Percentiles rank a stretch among this genome's conserved stretches.
These are phyloP conservation scores for Platycnemis pennipes DNA, from an alignment of 2,888 invertebrate genomes.

Conservation along the genomic window DNA sequence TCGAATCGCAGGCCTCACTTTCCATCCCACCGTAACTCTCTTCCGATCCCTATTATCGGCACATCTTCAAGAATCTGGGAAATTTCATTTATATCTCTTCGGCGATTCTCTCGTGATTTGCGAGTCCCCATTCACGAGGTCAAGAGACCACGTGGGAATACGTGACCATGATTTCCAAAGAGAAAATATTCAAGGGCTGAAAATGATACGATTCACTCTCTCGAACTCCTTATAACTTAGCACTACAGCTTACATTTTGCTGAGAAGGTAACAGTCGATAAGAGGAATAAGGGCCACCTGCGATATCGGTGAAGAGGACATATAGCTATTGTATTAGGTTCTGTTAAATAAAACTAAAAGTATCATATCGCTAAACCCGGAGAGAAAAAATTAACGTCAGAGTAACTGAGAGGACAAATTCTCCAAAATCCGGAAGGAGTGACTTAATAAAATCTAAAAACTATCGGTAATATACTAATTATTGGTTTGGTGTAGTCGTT, in stretches of 20 bases:
- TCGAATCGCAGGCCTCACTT: neutral
- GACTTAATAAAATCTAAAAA: too few species aligned
- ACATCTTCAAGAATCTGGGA: neutral
- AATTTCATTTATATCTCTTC: neutral
- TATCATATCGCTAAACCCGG: too few species aligned
- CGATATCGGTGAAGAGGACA: too few species aligned
- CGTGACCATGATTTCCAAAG: neutral
- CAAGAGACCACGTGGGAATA: conserved; percentile 2
- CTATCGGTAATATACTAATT: too few species aligned
- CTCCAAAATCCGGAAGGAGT: too few species aligned
- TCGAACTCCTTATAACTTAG: neutral
- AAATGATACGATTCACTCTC: neutral
- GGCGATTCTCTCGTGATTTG: neutral
- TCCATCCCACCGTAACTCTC: neutral
- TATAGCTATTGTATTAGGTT: too few species aligned
- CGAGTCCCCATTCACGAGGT: neutral
- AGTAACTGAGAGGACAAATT: too few species aligned
- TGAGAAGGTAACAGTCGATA: neutral
- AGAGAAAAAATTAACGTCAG: too few species aligned
- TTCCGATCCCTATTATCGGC: neutral
- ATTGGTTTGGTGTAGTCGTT: too few species aligned
- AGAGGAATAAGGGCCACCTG: too few species aligned
- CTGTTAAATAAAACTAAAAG: too few species aligned
- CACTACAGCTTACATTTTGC: neutral
- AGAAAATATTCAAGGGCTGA: neutral